Percentiles rank a stretch among this genome's conserved stretches.
These are phyloP conservation scores for Saccostrea cuccullata DNA, from an alignment of 1,140 invertebrate species.

Conservation along the genomic window DNA sequence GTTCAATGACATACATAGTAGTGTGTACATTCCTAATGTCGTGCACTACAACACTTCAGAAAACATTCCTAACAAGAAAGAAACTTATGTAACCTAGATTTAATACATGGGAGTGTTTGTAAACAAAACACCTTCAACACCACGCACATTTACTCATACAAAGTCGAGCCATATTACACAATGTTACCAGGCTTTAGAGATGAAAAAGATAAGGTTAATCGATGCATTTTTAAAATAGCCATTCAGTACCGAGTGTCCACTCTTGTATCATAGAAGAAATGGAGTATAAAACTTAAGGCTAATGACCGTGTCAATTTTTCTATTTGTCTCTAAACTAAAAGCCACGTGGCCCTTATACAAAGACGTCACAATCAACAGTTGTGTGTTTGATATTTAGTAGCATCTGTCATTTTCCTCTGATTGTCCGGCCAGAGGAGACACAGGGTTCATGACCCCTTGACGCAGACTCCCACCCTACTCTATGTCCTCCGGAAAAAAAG, in stretches of 20 bases:
- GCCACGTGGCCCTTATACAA: constrained; percentile 27
- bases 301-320: constrained; percentile 7
- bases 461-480: neutral
- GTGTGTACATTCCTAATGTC: constrained; percentile 21
- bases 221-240: neutral
- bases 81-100: constrained; percentile 1
- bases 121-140: constrained; percentile 5
- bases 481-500: constrained; percentile 1
- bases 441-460: constrained; percentile 14
- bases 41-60: neutral
- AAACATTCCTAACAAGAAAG: neutral
- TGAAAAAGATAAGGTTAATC: neutral
- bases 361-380: constrained; percentile 19
- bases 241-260: neutral
- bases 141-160: neutral
- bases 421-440: neutral
- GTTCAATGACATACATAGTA: constrained; percentile 27
- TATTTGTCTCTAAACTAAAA: constrained; percentile 15
- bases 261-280: neutral
- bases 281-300: neutral
- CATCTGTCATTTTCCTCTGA: constrained; percentile 2
- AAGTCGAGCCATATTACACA: neutral
- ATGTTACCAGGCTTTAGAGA: too few relatives aligned
- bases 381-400: constrained; percentile 27
- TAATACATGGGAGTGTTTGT: constrained; percentile 7